Evolutionary conservation across 2,113 vertebrate genomes (phyloP).

Genomic region (Heteronetta atricapilla): DNA sequence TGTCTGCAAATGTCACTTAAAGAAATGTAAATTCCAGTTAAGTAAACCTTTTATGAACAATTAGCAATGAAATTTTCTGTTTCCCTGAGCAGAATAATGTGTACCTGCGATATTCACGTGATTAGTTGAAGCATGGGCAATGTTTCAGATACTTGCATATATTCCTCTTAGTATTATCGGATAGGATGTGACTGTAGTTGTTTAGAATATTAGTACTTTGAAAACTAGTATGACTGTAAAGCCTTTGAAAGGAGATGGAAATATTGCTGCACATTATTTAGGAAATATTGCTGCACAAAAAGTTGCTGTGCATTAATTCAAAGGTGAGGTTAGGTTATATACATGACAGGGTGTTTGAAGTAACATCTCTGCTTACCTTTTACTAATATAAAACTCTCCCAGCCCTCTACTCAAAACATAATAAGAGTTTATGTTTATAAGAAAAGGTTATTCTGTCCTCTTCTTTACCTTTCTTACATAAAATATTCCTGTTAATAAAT

Average conservation of each 20-base stretch:
- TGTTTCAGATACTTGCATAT: neutral
- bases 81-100: constrained; percentile 64
- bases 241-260: neutral
- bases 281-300: neutral
- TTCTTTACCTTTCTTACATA: neutral
- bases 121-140: neutral
- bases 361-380: neutral
- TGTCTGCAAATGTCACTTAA: constrained; percentile 56
- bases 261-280: neutral
- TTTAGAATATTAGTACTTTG: neutral
- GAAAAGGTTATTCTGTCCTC: neutral
- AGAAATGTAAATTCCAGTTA: constrained; percentile 56
- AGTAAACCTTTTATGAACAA: constrained; percentile 56
- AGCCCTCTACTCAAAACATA: neutral
- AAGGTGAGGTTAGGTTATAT: neutral
- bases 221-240: neutral
- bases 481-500: neutral
- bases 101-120: neutral
- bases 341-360: neutral
- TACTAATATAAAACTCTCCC: neutral
- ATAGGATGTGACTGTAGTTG: neutral
- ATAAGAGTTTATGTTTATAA: neutral
- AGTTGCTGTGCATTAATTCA: neutral
- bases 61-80: constrained; percentile 56
- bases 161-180: neutral